Conservation (phyloP, 2,797 vertebrate species). For the Ataeniobius toweri region DNA sequence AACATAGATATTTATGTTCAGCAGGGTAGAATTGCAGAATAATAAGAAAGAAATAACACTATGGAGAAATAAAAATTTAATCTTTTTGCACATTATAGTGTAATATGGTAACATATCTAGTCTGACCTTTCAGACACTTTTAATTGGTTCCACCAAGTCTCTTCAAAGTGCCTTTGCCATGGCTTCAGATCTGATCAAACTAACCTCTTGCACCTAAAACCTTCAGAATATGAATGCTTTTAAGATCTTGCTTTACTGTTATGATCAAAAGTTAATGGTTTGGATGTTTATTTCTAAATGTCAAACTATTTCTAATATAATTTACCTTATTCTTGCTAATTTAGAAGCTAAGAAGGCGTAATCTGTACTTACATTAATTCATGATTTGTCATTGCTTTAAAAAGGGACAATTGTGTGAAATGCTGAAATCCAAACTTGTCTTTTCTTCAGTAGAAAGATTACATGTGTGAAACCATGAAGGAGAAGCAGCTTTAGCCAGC, state of each 20-base stretch:
- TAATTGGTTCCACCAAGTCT: not conserved
- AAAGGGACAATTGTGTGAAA: no score
- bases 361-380: not conserved
- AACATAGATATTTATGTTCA: not conserved
- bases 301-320: not conserved
- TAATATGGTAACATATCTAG: not conserved
- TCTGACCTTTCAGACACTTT: not conserved
- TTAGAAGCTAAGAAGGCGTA: not conserved
- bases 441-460: no score
- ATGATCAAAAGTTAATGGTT: no score
- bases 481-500: no score
- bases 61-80: not conserved
- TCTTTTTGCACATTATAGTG: not conserved
- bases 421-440: no score
- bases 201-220: not conserved
- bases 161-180: not conserved
- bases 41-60: not conserved
- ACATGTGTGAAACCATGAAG: no score
- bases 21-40: not conserved
- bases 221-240: not conserved
- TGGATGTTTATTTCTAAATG: not conserved
- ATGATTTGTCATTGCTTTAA: not conserved
- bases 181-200: not conserved
- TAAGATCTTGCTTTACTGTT: not conserved
- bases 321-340: not conserved